Evolutionary conservation across 2,797 vertebrate species (phyloP), one percentile per base, ranked within the genome.

Genomic region (Onychomys leucogaster): DNA sequence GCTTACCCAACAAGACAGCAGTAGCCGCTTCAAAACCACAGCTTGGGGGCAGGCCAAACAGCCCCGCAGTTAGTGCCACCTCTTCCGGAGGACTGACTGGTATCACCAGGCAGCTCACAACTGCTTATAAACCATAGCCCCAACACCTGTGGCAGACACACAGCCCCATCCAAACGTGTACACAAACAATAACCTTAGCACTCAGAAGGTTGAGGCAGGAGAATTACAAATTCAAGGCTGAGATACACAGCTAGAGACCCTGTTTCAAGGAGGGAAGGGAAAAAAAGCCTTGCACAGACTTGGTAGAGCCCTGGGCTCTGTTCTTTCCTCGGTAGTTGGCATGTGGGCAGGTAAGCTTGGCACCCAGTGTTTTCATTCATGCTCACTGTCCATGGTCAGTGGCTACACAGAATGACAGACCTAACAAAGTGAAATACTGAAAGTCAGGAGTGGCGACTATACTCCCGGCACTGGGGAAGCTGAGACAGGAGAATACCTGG

Each of bases 371-470:
- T 23, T 3, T 25, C 23, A 32, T 57, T 3, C 29, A 16, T 4
- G 34, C 55, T 76, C 52, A 37, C 34, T n/a, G 41, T 41, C 65
- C 9, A 0, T 0, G 57, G 37, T 32, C 34, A 12, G 61, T 89
- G 41, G 43, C 3, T 14, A 8, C 12, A 23, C 23, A 29, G 43
- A 65, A 59, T 41, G 37, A 37, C n/a, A 76, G 11, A 37, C 23
- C 23, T 17, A 32, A 65, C 43, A 43, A 25, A 27, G 13, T 7
- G 11, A n/a, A 37, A 11, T 37, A 19, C 34, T 0, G 0, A 52
- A 29, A 16, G 67, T 67, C 67, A 87, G 85, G 23, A 87, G 25
- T 87, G 67, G 25, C 9, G 10, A 29, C 25, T 55, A n/a, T 13
- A 61, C 32, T 59, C 52, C 67, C 37, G 61, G 71, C 14, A 57